phyloP scores from a whole-genome alignment of 2,113 vertebrate genomes.

The Manacus vitellinus region DNA sequence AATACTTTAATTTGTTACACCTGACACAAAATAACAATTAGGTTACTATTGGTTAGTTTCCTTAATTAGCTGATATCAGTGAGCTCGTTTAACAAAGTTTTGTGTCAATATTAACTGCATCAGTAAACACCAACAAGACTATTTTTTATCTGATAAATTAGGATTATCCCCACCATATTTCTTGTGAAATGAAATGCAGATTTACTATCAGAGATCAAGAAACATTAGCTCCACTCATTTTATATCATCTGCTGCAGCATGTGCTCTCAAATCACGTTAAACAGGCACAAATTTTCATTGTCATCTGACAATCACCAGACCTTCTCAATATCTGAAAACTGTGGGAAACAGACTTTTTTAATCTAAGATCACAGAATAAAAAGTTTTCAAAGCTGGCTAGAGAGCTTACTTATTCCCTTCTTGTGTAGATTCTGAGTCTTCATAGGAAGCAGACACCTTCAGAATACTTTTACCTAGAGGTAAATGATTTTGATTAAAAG shows the following conservation, averaged over 20 bases:
- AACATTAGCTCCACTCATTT: background rate
- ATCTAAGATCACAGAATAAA: background rate
- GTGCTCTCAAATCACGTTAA: background rate
- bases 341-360: background rate
- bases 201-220: background rate
- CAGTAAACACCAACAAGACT: background rate
- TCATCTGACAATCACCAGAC: background rate
- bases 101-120: background rate
- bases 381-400: background rate
- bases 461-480: background rate
- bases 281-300: background rate
- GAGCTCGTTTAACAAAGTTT: background rate
- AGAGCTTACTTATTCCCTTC: background rate
- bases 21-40: background rate
- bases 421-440: background rate
- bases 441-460: background rate
- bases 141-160: background rate
- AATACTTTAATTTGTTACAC: background rate
- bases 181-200: background rate
- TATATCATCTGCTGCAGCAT: background rate
- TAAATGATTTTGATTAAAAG: background rate
- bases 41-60: background rate
- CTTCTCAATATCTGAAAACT: background rate
- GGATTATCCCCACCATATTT: background rate
- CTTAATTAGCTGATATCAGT: background rate